These are phyloP conservation scores for Oryzias dopingdopingensis DNA, from an alignment of 2,797 vertebrate species.

Conservation along the genomic window DNA sequence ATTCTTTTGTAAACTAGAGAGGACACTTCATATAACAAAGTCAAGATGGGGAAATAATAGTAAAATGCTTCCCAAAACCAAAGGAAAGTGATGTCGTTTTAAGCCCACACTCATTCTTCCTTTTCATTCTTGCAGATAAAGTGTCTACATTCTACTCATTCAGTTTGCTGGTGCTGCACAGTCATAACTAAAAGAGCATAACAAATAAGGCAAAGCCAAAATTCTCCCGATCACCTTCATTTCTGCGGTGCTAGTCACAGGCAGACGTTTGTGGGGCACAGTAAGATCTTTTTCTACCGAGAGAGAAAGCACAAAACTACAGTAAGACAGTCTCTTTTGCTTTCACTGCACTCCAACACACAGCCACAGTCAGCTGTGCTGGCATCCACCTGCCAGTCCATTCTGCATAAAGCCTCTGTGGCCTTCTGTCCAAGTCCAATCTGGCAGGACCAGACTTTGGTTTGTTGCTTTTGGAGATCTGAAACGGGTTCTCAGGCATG, in stretches of 20 bases:
- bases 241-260: conserved; percentile 47
- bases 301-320: conserved; percentile 49
- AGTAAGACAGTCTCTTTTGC: conserved; percentile 61
- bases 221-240: conserved; percentile 49
- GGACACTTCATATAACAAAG: conserved; percentile 35
- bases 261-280: conserved; percentile 14
- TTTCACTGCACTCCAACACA: conserved; percentile 48
- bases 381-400: conserved; percentile 21
- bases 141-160: conserved; percentile 77
- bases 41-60: conserved; percentile 12
- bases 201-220: conserved; percentile 80
- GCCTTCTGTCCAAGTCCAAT: conserved; percentile 27
- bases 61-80: conserved; percentile 45
- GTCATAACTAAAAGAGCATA: conserved; percentile 69
- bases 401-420: conserved; percentile 39
- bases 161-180: conserved; percentile 79
- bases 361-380: conserved; percentile 8
- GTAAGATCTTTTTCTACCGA: conserved; percentile 15
- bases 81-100: conserved; percentile 35
- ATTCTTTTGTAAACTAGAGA: conserved; percentile 39
- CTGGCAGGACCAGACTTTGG: conserved; percentile 57
- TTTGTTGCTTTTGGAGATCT: conserved; percentile 49
- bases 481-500: conserved; percentile 70
- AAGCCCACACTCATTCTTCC: conserved; percentile 34
- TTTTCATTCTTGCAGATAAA: conserved; percentile 60